phyloP scores from a whole-genome alignment of 2,888 invertebrate species.

The Molorchus minor region DNA sequence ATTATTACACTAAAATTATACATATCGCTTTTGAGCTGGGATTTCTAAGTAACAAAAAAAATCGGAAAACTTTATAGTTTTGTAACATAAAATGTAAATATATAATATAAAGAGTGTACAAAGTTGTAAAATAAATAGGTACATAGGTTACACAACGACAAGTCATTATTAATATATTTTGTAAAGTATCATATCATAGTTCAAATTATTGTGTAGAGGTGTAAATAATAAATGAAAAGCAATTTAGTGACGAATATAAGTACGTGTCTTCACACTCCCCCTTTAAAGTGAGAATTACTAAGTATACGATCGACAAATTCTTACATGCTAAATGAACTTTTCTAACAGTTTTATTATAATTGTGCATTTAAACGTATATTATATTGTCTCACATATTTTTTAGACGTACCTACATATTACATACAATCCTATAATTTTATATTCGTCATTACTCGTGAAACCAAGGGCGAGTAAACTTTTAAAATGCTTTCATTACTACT shows the following conservation, averaged over 20 bases:
- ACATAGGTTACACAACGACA: conserved; percentile 53
- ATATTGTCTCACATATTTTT: background rate
- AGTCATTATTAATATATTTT: conserved; percentile 55
- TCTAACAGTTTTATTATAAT: conserved; percentile 20
- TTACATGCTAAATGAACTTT: conserved; percentile 25
- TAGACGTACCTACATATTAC: background rate
- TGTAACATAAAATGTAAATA: conserved; percentile 52
- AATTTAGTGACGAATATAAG: conserved; percentile 50
- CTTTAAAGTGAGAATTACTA: conserved; percentile 46
- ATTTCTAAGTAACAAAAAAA: conserved; percentile 50
- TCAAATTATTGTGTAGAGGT: conserved; percentile 47
- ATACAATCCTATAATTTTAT: no score
- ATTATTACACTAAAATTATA: conserved; percentile 49
- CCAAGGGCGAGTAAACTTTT: no score
- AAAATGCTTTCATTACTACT: no score
- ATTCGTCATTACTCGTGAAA: background rate
- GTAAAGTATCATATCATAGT: conserved; percentile 58
- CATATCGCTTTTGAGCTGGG: conserved; percentile 64
- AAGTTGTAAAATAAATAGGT: conserved; percentile 55
- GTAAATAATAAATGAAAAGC: conserved; percentile 47
- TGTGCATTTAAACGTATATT: background rate
- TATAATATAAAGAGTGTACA: conserved; percentile 51
- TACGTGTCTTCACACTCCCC: conserved; percentile 48
- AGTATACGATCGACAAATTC: conserved; percentile 54
- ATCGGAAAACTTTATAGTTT: conserved; percentile 47